phyloP scores from a whole-genome alignment of 1,140 invertebrate species.

The Brachionus manjavacas region DNA sequence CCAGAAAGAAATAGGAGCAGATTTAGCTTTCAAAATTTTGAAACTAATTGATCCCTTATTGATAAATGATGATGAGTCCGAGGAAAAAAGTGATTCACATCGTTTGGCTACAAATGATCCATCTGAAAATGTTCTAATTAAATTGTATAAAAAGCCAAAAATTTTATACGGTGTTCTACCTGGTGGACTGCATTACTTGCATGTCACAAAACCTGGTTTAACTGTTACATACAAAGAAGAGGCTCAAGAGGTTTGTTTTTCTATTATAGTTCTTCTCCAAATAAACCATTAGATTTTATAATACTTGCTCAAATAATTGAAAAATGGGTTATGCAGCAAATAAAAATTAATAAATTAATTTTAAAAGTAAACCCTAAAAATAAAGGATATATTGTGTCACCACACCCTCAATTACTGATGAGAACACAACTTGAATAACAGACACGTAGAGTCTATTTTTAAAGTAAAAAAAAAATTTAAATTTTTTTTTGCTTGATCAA shows the following conservation, averaged over 20 bases:
- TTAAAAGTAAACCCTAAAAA: too few relatives aligned
- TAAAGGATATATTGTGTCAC: too few relatives aligned
- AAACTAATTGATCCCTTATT: constrained; percentile 54
- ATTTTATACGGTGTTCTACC: constrained; percentile 51
- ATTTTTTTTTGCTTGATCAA: too few relatives aligned
- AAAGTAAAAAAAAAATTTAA: too few relatives aligned
- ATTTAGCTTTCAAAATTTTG: constrained; percentile 50
- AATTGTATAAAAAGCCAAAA: constrained; percentile 54
- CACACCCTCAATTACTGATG: too few relatives aligned
- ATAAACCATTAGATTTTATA: too few relatives aligned
- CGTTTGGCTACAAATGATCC: constrained; percentile 12
- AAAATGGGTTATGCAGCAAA: too few relatives aligned
- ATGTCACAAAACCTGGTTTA: constrained; percentile 18
- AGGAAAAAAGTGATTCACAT: constrained; percentile 25
- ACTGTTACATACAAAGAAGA: constrained; percentile 17
- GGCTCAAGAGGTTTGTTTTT: not conserved
- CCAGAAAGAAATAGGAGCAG: constrained; percentile 56
- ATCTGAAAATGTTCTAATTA: constrained; percentile 47
- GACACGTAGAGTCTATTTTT: too few relatives aligned
- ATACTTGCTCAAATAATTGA: too few relatives aligned
- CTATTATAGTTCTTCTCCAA: too few relatives aligned
- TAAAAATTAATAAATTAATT: too few relatives aligned
- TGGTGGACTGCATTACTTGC: constrained; percentile 37
- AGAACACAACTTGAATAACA: too few relatives aligned
- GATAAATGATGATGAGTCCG: constrained; percentile 43